phyloP scores from a whole-genome alignment of 35 echinoderm and acorn worm genomes.

The Antedon bifida region DNA sequence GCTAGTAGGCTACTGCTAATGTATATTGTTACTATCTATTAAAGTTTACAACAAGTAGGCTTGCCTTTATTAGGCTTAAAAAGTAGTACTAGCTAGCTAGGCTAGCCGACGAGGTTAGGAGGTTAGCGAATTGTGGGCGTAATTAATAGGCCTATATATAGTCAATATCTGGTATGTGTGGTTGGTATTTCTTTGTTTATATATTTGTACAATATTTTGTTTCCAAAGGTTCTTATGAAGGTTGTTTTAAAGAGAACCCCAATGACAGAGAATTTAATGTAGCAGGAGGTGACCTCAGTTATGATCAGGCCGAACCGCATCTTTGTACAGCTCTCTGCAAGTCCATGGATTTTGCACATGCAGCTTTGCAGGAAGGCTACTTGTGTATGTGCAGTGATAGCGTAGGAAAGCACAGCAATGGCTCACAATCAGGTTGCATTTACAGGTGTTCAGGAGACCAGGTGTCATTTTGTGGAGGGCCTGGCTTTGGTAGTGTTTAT shows the following conservation, averaged over 20 bases:
- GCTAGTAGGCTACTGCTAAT: no score
- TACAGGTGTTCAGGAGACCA: constrained; percentile 18
- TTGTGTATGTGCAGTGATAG: constrained; percentile 23
- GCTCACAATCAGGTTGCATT: constrained; percentile 8
- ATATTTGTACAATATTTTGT: no score
- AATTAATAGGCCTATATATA: no score
- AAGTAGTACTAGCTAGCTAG: no score
- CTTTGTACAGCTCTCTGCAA: constrained; percentile 36
- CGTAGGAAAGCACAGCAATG: constrained; percentile 22
- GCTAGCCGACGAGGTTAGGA: no score
- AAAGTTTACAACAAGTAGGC: no score
- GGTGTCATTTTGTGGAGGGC: constrained; percentile 21
- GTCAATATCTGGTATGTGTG: no score
- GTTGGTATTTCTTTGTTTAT: no score
- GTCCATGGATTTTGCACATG: constrained; percentile 17
- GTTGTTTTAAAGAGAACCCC: constrained; percentile 31
- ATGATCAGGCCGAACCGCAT: constrained; percentile 20
- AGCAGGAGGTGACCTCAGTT: constrained; percentile 19
- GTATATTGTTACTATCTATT: no score
- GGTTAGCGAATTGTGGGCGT: no score
- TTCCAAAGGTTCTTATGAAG: constrained; percentile 20
- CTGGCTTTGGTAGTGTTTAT: constrained; percentile 25
- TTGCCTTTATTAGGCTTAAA: no score
- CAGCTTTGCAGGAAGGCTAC: constrained; percentile 20
- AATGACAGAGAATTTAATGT: constrained; percentile 21